Base-by-base conservation (phyloP, 2,113 vertebrate species). In the Eulacestoma nigropectus region DNA sequence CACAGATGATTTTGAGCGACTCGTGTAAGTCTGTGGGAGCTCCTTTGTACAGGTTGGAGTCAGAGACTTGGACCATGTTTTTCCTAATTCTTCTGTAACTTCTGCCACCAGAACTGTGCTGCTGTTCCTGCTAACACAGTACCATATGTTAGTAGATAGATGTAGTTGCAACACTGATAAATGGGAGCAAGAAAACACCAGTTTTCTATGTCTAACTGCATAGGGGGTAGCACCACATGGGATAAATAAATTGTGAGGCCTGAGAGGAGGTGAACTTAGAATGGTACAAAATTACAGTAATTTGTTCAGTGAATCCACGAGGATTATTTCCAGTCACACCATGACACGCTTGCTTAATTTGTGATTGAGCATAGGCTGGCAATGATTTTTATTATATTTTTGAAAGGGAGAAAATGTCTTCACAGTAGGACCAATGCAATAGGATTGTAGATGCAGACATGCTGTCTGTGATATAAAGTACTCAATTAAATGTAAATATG, bases 401-500 rank as follows among this genome's bases (percentile, higher is more conserved):
- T 84, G 57, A 91, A 96, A 75, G 46, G 44, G 29, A 79, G 62
- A 85, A 92, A 82, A 85, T 68, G 6, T 87, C 74, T 94, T 94
- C 92, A 76, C 70, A 90, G 84, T 73, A 85, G 78, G 90, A 94
- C 57, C 26, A 29, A 26, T 15, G 53, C 70, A 79, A 73, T 60
- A 94, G 53, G 74, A 91, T 64, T 84, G 77, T 47, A 89, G 60
- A 77, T 63, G 60, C 44, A 89, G 52, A 70, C 57, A 33, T n/a
- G 56, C 50, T 94, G 50, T n/a, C 82, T 85, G 35, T 77, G 59
- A 83, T 70, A 84, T 21, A 89, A 93, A 95, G 35, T 74, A 77
- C 39, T 90, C 59, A 59, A 81, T 93, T 70, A 77, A 94, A 77
- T 87, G 79, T 81, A 79, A 87, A 96, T 95, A 93, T 90, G 47